Base-by-base conservation (phyloP, 2,888 invertebrate species). In the Meiosimyza platycephala region DNA sequence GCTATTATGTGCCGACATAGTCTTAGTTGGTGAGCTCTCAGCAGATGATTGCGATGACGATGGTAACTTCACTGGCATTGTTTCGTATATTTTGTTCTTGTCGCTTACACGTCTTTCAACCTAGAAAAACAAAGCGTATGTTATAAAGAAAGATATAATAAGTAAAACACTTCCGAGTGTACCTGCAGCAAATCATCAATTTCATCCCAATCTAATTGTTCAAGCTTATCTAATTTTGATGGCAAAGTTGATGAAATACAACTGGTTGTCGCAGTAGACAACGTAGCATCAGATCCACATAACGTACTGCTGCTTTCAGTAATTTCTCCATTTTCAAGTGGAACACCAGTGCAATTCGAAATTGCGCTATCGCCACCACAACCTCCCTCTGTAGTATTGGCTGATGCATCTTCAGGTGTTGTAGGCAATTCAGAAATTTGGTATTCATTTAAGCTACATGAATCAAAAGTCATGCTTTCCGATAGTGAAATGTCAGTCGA, bases 201-300 rank as follows among this genome's bases (percentile, higher is more conserved):
- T 81, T 93, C 93, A 82, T 93, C 92, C 92, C 92, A 92, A 79
- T 92, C 90, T 80, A 91, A 86, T 73, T 90, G 90, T 78, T 91
- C 91, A 33, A 91, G 88, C 59, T 84, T 80, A 79, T 91, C 91
- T 75, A 93, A 84, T 82, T 93, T 93, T 67, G 91, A 89, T 15
- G 93, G 93, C 77, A 93, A 85, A 5, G 93, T 93, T 55, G 83
- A 83, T 5, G 86, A 84, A 22, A 81, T 77, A 66, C 82, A 80
- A 75, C 85, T 86, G 7, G 83, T 85, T 50, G 83, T 80, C 2
- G 77, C 81, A 4, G 82, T 82, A 4, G 77, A 73, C 0, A 77
- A 78, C 15, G 80, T 81, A 0, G 78, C 60, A 40, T 76, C 78
- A 13, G 78, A 72, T 13, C 74, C 76, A 57, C 84, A 83, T 7